These are phyloP conservation scores for Athalia circularis DNA, from an alignment of 2,888 invertebrate genomes.

Conservation along the genomic window DNA sequence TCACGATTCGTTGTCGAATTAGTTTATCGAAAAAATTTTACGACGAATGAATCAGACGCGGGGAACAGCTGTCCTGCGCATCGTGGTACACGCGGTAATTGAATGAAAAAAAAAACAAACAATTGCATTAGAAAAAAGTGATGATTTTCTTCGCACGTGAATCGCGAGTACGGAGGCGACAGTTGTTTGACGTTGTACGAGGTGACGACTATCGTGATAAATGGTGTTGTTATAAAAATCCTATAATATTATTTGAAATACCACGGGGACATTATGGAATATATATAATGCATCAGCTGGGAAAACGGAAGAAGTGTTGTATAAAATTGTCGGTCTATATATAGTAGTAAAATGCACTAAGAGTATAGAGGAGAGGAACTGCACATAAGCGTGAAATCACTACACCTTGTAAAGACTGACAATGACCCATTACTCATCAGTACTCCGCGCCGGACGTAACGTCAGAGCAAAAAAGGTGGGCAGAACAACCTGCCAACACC, in stretches of 20 bases:
- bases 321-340: conserved; percentile 16
- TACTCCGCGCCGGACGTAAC: conserved; percentile 7
- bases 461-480: conserved; percentile 58
- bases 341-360: no score
- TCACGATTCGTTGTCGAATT: no score
- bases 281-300: background rate
- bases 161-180: background rate
- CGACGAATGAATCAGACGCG: no score
- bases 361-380: no score
- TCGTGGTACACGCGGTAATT: no score
- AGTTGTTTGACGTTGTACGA: conserved; percentile 9
- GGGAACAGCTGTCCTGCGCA: no score
- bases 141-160: no score
- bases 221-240: background rate
- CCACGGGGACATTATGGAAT: background rate
- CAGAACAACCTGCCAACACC: conserved; percentile 63
- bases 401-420: conserved; percentile 37
- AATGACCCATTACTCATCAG: conserved; percentile 40
- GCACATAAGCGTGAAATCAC: conserved; percentile 34
- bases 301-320: conserved; percentile 27
- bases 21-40: no score
- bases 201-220: background rate
- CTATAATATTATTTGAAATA: background rate
- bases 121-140: no score
- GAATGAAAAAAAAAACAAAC: no score